Evolutionary conservation across 2,797 vertebrate genomes (phyloP).

Genomic region (Eutrigla gurnardus): DNA sequence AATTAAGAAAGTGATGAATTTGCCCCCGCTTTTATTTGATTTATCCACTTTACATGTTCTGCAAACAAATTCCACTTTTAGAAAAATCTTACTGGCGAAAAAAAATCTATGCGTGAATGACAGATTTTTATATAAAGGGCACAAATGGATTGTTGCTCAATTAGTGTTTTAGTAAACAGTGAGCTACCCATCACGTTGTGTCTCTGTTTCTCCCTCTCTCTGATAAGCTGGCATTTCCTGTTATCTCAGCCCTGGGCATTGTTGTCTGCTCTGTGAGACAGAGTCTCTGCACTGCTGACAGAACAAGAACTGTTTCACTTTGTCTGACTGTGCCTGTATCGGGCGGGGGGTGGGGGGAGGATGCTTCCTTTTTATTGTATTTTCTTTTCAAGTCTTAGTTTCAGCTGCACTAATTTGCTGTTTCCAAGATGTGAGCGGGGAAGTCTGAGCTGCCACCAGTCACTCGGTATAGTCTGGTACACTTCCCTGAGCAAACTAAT

Average conservation of each 20-base stretch:
- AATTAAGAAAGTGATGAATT: slow-evolving; percentile 79
- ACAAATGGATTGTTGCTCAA: slow-evolving; percentile 33
- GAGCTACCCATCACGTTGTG: slow-evolving; percentile 49
- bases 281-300: slow-evolving; percentile 69
- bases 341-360: slow-evolving; percentile 6
- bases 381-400: slow-evolving; percentile 71
- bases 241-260: slow-evolving; percentile 79
- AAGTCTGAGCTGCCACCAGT: slow-evolving; percentile 38
- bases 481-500: slow-evolving; percentile 18
- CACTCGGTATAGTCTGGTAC: slow-evolving; percentile 14
- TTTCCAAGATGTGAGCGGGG: slow-evolving; percentile 50
- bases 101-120: slow-evolving; percentile 24
- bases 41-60: slow-evolving; percentile 55
- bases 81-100: background rate
- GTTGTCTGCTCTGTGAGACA: slow-evolving; percentile 77
- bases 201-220: slow-evolving; percentile 59
- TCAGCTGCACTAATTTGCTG: slow-evolving; percentile 67
- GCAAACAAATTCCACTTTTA: slow-evolving; percentile 50
- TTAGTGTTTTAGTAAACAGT: slow-evolving; percentile 63
- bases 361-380: slow-evolving; percentile 63
- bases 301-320: slow-evolving; percentile 72
- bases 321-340: slow-evolving; percentile 66
- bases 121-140: slow-evolving; percentile 35
- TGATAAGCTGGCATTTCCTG: slow-evolving; percentile 86
- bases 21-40: slow-evolving; percentile 63